Base-by-base conservation (phyloP, 1,140 invertebrate species). In the Diprion similis region DNA sequence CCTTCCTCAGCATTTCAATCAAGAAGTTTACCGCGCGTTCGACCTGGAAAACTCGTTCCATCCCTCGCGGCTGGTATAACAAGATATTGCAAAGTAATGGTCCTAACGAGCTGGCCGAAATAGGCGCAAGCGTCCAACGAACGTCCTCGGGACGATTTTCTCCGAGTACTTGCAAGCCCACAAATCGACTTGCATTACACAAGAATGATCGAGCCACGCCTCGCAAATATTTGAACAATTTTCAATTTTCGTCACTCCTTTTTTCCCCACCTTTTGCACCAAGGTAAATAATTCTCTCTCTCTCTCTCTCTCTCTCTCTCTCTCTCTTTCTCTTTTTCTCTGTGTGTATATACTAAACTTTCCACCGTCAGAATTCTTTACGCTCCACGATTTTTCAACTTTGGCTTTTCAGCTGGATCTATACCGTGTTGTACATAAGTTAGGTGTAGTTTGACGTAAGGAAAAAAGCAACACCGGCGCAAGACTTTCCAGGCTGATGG, bases 21-120 rank as follows among this genome's bases (percentile, higher is more conserved):
- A 68, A 8, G 66, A 10, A 0, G 66, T 68, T 68, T 19, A 18
- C 66, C 13, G 6, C 7, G 66, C 51, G 24, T 37, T 37, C 24
- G 24, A 37, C 24, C 24, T 37, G n/a, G 15, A 19, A 68, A 19
- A 45, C 66, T 45, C 18, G 11, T 18, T 13, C 17, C 66, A 19
- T 68, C 66, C 18, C 37, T 68, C 11, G 37, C 11, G 37, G 37
- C 37, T 18, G 11, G 66, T 11, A 68, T 19, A 68, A 68, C 17
- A 45, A 45, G 66, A 18, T 18, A 45, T 68, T 18, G 18, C 17
- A 19, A n/a, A 68, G 66, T 68, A 68, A 68, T 68, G 11, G 66
- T 68, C 66, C 11, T 68, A 68, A 68, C 37, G 66, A 68, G 24
- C 6, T 68, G 66, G 11, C 66, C 18, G 66, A 68, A 68, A 68